Conservation (phyloP, 2,888 invertebrate genomes). For the Cheilosia soror region DNA sequence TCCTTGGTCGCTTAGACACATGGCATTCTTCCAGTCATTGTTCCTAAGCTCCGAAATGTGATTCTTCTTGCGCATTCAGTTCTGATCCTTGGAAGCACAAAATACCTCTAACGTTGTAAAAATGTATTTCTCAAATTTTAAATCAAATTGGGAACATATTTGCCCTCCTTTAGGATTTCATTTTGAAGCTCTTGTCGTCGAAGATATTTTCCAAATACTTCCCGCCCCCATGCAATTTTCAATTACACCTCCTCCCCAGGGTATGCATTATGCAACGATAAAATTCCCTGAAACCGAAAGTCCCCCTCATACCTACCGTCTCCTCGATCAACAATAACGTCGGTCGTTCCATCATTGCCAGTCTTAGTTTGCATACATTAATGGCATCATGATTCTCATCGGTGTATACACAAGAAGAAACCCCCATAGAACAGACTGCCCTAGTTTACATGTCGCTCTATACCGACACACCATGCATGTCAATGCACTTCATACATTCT, state of each 20-base stretch:
- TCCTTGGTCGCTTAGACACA: no score
- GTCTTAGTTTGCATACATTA: slow-evolving; percentile 57
- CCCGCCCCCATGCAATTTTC: slow-evolving; percentile 1
- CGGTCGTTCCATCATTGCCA: slow-evolving; percentile 19
- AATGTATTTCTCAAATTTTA: not conserved
- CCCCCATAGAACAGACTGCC: slow-evolving; percentile 37
- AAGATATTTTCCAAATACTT: not conserved
- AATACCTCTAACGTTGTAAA: not conserved
- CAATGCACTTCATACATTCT: slow-evolving; percentile 53
- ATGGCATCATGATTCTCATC: slow-evolving; percentile 46
- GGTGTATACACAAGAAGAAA: not conserved
- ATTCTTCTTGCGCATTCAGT: no score
- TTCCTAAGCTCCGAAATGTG: no score
- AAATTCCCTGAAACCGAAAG: slow-evolving; percentile 4
- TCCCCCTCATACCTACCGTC: not conserved
- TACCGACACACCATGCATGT: slow-evolving; percentile 51
- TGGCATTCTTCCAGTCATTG: no score
- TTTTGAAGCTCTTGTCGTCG: not conserved
- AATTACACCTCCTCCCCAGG: not conserved
- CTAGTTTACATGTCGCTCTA: slow-evolving; percentile 38
- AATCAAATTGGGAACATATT: not conserved
- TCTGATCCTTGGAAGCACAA: no score
- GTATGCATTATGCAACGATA: not conserved
- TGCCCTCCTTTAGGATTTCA: not conserved
- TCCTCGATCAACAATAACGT: not conserved